These are phyloP conservation scores for Cuniculus paca DNA, from an alignment of 2,797 vertebrate species.

Conservation along the genomic window DNA sequence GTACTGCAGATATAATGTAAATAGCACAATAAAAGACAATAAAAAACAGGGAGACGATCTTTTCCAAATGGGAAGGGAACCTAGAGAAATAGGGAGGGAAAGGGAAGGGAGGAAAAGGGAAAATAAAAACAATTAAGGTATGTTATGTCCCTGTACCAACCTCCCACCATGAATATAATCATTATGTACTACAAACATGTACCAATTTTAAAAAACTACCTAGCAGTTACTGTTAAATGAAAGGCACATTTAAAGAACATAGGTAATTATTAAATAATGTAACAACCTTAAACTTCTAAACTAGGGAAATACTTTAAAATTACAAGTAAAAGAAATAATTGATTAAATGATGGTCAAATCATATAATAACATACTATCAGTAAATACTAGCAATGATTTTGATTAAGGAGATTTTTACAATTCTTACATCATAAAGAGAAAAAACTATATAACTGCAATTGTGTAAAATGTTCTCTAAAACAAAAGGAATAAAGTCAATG, in stretches of 20 bases:
- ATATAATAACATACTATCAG: background rate
- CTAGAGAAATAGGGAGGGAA: background rate
- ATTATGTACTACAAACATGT: background rate
- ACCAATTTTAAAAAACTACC: background rate
- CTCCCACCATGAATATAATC: background rate
- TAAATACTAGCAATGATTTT: conserved; percentile 48
- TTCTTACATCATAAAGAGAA: conserved; percentile 5
- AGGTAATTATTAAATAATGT: background rate
- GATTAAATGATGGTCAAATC: conserved; percentile 41
- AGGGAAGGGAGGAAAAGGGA: background rate
- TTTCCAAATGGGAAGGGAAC: background rate
- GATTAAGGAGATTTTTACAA: conserved; percentile 13
- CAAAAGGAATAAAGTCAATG: conserved; percentile 47
- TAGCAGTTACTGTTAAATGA: conserved; percentile 54
- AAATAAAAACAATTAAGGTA: background rate
- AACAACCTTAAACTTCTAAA: conserved; percentile 30
- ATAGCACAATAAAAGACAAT: background rate
- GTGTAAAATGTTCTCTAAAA: conserved; percentile 2
- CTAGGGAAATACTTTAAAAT: conserved; percentile 23
- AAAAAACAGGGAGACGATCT: background rate
- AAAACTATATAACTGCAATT: background rate
- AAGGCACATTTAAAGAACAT: conserved; percentile 21
- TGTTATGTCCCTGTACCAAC: background rate
- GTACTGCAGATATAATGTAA: background rate
- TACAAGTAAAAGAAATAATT: background rate